Base-by-base conservation (phyloP, 1,140 invertebrate genomes). In the Uloborus diversus region DNA sequence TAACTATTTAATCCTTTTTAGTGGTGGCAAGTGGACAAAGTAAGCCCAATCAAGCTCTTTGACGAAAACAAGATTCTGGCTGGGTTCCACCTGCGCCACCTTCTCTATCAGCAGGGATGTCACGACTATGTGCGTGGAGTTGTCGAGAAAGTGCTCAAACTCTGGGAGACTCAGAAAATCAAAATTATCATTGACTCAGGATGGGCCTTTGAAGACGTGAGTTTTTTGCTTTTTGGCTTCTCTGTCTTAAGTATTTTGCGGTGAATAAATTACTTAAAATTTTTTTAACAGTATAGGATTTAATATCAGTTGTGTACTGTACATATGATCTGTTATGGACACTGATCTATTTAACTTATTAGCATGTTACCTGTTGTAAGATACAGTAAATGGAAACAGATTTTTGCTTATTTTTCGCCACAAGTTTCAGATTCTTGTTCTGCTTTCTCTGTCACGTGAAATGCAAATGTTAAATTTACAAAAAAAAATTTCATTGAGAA, bases 1-100 rank as follows among this genome's bases (percentile, higher is more conserved):
- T 42, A 42, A 42, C 37, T 2, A 42, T 42, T 25, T 59, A 27
- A 37, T 37, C 49, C n/a, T 14, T 17, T 71, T 27, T 23, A 88
- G 92, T 96, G 94, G 94, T 96, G 93, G 94, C 93, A 94, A 89
- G 93, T 94, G n/a, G 94, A 95, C 86, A 96, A 95, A 88, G 91
- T 96, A 49, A 94, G 92, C 7, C 94, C 94, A 3, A 91, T 95
- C 81, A 96, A 95, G 87, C 87, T 96, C 80, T 96, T 92, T 86
- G 94, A 96, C 83, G 94, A 96, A 84, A 96, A 96, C 88, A 95
- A 94, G 87, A 91, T 90, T 53, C 87, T 96, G 59, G 89, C 91
- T 20, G 94, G 94, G 0, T 90, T 96, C 84, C 94, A 95, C 87
- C 89, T 96, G 80, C 91, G 94, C 47, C 92, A 94, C 85, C 87